A percentile compares a stretch with the other conserved stretches of the same genome.
Evolutionary conservation across 2,113 vertebrate genomes (phyloP).

Genomic region (Oryzias woworae): DNA sequence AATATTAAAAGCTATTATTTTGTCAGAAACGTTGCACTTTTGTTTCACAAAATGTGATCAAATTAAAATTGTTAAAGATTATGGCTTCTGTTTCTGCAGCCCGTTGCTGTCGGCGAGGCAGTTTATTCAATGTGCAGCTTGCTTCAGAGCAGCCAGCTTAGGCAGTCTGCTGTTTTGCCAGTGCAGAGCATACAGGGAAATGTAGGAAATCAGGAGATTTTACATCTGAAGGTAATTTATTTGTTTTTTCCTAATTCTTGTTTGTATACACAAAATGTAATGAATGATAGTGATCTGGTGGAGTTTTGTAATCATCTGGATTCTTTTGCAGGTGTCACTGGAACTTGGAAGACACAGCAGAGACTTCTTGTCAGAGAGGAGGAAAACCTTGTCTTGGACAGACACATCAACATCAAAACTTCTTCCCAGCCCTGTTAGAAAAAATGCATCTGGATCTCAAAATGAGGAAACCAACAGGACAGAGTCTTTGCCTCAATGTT

Average conservation of each 20-base stretch:
- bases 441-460: slow-evolving; percentile 3
- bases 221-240: slow-evolving; percentile 83
- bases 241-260: neutral
- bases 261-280: too few species aligned
- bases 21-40: neutral
- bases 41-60: neutral
- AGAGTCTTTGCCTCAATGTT: slow-evolving; percentile 3
- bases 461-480: slow-evolving; percentile 7
- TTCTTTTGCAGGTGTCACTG: slow-evolving; percentile 80
- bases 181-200: slow-evolving; percentile 71
- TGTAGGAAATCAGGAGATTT: slow-evolving; percentile 63
- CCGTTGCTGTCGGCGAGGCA: slow-evolving; percentile 81
- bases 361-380: slow-evolving; percentile 55
- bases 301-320: too few species aligned
- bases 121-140: slow-evolving; percentile 75
- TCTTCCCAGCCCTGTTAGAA: slow-evolving; percentile 30
- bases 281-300: too few species aligned
- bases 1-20: neutral
- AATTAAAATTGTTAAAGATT: neutral
- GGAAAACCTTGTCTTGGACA: slow-evolving; percentile 27
- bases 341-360: slow-evolving; percentile 79
- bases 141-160: slow-evolving; percentile 78
- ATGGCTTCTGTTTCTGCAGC: slow-evolving; percentile 70
- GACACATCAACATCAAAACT: slow-evolving; percentile 16
- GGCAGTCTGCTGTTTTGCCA: slow-evolving; percentile 73